Conservation (phyloP, 2,113 vertebrate genomes). For the Mus spicilegus region DNA sequence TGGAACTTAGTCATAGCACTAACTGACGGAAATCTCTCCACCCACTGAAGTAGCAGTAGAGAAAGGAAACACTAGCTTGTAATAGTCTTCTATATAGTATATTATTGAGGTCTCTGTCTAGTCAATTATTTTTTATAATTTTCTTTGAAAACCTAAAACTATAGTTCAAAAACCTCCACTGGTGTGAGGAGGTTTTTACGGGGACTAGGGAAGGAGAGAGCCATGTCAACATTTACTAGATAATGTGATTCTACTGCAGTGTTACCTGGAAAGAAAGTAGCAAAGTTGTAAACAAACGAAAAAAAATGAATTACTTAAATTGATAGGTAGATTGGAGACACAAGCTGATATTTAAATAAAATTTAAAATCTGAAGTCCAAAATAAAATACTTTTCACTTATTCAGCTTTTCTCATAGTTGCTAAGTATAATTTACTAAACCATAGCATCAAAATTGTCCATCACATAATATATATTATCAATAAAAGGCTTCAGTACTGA, state of each 20-base stretch:
- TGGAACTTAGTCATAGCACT: neutral
- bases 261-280: neutral
- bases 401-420: slow-evolving; percentile 17
- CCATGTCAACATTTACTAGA: slow-evolving; percentile 52
- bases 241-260: slow-evolving; percentile 35
- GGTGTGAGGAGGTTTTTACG: slow-evolving; percentile 1
- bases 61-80: neutral
- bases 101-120: slow-evolving; percentile 27
- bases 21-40: neutral
- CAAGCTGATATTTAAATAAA: neutral
- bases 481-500: slow-evolving; percentile 14
- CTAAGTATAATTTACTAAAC: neutral
- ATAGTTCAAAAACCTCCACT: slow-evolving; percentile 37
- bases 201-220: neutral
- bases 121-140: slow-evolving; percentile 35
- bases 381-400: slow-evolving; percentile 35
- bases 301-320: too few relatives aligned
- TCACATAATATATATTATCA: neutral
- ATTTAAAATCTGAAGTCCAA: slow-evolving; percentile 44
- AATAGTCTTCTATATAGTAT: neutral
- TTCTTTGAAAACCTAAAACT: slow-evolving; percentile 40
- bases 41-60: neutral
- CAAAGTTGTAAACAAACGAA: slow-evolving; percentile 42
- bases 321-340: slow-evolving; percentile 11
- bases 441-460: slow-evolving; percentile 6